Evolutionary conservation across 2,888 invertebrate genomes (phyloP).

Genomic region (Pristionchus fissidentatus): DNA sequence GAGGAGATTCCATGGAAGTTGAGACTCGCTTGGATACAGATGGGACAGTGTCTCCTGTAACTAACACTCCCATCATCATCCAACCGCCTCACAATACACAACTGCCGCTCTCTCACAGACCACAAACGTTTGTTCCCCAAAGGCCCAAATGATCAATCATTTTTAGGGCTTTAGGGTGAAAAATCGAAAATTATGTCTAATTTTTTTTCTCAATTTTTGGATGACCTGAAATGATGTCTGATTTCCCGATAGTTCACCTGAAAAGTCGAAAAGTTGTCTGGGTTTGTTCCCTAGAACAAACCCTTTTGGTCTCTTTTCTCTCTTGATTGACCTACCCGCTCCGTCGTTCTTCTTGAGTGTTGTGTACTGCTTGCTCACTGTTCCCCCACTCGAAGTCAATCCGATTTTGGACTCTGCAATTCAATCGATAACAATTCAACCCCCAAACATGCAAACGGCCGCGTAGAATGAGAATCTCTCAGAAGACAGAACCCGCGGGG

Average conservation of each 20-base stretch:
- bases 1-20: background rate
- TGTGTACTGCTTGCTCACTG: background rate
- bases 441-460: background rate
- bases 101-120: background rate
- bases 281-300: too few relatives aligned
- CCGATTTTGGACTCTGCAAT: background rate
- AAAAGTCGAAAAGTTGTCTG: background rate
- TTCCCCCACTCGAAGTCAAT: background rate
- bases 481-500: constrained; percentile 3
- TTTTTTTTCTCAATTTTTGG: too few relatives aligned
- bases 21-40: constrained; percentile 4
- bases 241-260: background rate
- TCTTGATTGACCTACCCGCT: too few relatives aligned
- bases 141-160: too few relatives aligned
- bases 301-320: too few relatives aligned
- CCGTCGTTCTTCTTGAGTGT: background rate
- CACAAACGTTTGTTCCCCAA: too few relatives aligned
- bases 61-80: background rate
- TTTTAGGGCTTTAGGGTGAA: too few relatives aligned
- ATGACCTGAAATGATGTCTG: too few relatives aligned
- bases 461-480: background rate
- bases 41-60: constrained; percentile 29
- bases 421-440: background rate
- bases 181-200: too few relatives aligned
- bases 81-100: background rate